These are phyloP conservation scores for Acanthiza pusilla DNA, from an alignment of 2,797 vertebrate genomes.

Conservation along the genomic window DNA sequence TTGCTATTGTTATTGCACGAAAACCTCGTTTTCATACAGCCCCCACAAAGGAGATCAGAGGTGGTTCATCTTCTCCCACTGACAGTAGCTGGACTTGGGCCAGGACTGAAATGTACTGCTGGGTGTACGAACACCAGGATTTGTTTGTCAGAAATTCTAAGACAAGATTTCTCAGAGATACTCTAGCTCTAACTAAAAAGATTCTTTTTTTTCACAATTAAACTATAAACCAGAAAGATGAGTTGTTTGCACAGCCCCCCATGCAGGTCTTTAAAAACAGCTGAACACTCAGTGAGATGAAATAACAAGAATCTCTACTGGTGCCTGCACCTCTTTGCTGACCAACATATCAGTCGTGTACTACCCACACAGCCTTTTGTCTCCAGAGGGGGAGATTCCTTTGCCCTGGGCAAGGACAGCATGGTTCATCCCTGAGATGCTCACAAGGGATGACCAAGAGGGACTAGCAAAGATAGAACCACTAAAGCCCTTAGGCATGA, in stretches of 20 bases:
- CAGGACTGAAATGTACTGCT: background rate
- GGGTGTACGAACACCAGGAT: background rate
- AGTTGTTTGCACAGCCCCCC: background rate
- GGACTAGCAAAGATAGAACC: background rate
- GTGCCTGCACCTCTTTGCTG: background rate
- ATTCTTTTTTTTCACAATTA: background rate
- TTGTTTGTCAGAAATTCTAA: background rate
- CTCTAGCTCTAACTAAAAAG: background rate
- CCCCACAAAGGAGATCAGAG: background rate
- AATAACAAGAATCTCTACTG: background rate
- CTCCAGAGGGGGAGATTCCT: background rate
- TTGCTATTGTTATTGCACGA: background rate
- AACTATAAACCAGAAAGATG: background rate
- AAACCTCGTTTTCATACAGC: background rate
- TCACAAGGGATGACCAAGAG: background rate
- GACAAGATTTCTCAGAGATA: background rate
- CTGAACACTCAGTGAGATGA: background rate
- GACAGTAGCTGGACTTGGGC: background rate
- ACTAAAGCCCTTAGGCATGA: background rate
- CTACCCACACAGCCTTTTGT: background rate
- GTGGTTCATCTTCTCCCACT: background rate
- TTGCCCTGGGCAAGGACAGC: background rate
- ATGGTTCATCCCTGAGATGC: background rate
- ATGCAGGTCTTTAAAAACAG: background rate
- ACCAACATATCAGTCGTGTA: rapidly evolving